These are phyloP conservation scores for Coturnix japonica DNA, from an alignment of 2,113 vertebrate species.

Conservation along the genomic window DNA sequence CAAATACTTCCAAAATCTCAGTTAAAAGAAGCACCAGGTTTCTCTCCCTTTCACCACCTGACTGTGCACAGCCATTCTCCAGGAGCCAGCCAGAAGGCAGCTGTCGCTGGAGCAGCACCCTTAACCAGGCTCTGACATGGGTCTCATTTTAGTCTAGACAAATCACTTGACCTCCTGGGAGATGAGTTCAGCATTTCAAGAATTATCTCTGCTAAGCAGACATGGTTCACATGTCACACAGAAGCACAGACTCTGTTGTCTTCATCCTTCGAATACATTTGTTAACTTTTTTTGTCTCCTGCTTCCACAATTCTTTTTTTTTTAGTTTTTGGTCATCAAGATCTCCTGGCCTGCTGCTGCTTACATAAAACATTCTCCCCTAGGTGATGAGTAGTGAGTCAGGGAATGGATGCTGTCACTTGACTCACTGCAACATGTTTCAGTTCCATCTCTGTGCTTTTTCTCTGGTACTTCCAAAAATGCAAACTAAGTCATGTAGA, in stretches of 20 bases:
- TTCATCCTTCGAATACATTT: not conserved
- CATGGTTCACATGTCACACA: not conserved
- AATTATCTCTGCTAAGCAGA: not conserved
- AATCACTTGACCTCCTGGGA: not conserved
- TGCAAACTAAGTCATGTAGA: not conserved
- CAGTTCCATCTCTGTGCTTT: not conserved
- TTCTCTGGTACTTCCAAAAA: not conserved
- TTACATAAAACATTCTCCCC: not conserved
- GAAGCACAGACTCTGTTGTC: not conserved
- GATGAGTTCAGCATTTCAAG: not conserved
- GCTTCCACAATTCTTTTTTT: not conserved
- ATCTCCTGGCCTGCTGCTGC: not conserved
- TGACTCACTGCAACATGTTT: not conserved
- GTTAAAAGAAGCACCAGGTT: not conserved
- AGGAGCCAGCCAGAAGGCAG: not conserved
- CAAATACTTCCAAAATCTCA: not conserved
- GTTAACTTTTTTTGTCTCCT: not conserved
- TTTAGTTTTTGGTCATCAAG: not conserved
- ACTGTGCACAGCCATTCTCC: not conserved
- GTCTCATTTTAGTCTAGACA: not conserved
- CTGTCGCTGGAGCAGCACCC: not conserved
- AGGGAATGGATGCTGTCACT: not conserved
- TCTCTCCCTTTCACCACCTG: not conserved
- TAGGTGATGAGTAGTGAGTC: not conserved
- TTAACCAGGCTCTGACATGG: accelerated